Evolutionary conservation across 2,888 invertebrate species (phyloP).

Genomic region (Ophion ventricosus): DNA sequence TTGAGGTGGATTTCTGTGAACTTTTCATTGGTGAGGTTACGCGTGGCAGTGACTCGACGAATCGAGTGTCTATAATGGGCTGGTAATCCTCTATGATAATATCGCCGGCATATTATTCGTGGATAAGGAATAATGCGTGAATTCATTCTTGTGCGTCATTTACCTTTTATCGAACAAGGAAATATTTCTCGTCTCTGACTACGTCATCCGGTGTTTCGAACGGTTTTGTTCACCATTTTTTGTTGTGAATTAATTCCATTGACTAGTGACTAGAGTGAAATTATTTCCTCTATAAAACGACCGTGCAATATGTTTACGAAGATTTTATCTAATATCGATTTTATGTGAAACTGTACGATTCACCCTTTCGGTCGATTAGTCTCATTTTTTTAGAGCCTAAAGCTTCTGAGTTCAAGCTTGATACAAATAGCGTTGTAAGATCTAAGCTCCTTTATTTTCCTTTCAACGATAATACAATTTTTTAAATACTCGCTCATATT

Average conservation of each 20-base stretch:
- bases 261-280: neutral
- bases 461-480: neutral
- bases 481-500: too few species aligned
- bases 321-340: too few species aligned
- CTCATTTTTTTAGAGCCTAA: too few species aligned
- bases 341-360: too few species aligned
- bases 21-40: conserved; percentile 31
- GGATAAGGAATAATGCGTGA: neutral
- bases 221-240: neutral
- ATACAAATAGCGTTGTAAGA: too few species aligned
- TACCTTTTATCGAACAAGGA: neutral
- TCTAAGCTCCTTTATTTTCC: too few species aligned
- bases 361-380: too few species aligned
- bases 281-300: neutral
- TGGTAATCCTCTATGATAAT: conserved; percentile 17
- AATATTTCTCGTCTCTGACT: neutral
- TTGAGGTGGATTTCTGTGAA: conserved; percentile 8
- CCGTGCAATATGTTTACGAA: neutral
- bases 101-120: neutral
- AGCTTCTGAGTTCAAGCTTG: too few species aligned
- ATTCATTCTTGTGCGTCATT: neutral
- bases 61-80: conserved; percentile 19
- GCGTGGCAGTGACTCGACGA: conserved; percentile 16
- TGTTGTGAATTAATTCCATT: neutral
- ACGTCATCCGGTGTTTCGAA: neutral